Evolutionary conservation across 2,113 vertebrate species (phyloP), one percentile per base, ranked within the genome.

Genomic region (Herpetotheres cachinnans): DNA sequence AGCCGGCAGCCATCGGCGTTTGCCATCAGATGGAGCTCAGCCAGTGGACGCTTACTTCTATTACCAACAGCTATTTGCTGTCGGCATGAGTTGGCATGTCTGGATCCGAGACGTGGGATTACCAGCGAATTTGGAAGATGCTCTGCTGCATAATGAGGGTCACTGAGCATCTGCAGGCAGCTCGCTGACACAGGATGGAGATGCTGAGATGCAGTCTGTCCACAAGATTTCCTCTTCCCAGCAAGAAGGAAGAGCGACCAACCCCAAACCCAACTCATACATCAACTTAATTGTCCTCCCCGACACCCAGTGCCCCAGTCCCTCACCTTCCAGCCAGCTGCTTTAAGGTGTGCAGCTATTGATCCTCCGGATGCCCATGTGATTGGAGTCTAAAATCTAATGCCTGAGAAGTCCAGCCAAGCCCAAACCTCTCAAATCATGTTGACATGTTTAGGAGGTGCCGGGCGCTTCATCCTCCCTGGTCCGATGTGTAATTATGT

Each of bases 341-440:
- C 93, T 89, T 29, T n/a, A 61, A 88, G 95, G 89, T 96, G 95
- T 7, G 82, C 63, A 65, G 11, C 73, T 96, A 98, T 97, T 91
- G 97, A 98, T 97, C 95, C 96, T 93, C 89, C 58, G 32, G 89
- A 95, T 52, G 88, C 90, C 94, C 36, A 11, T 29, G 94, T 97
- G 96, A 97, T 79, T 97, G 96, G 93, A 97, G 88, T 90, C 95
- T 70, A n/a, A 94, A 95, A 96, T 84, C 94, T 93, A 86, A 86
- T n/a, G 93, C 93, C 86, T 61, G 92, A 82, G 89, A 95, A 96
- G 96, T 16, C 95, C 96, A 88, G 90, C 67, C 27, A 11, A 97
- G 78, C 94, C 95, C 95, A 96, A 97, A 93, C 93, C 96, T 96
- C 96, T 98, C 97, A 97, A 97, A 98, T 98, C 97, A 98, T 88